phyloP scores from a whole-genome alignment of 2,888 invertebrate species.

The Drosophila dives region DNA sequence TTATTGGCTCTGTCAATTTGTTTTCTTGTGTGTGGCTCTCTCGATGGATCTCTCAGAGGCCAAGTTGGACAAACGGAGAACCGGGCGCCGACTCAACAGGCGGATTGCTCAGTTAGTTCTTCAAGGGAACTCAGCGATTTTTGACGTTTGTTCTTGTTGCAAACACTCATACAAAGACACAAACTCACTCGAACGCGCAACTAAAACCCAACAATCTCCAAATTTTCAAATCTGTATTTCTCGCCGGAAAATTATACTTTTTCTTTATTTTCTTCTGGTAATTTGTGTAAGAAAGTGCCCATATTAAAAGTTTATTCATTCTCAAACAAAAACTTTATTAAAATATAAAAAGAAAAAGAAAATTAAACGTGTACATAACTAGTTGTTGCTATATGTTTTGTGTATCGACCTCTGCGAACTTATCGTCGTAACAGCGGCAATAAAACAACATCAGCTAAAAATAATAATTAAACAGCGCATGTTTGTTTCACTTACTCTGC shows the following conservation, averaged over 20 bases:
- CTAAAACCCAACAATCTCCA: background rate
- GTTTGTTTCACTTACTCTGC: constrained; percentile 53
- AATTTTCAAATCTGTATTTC: background rate
- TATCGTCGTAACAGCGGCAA: constrained; percentile 67
- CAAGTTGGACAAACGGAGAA: constrained; percentile 51
- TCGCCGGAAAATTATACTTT: constrained; percentile 15
- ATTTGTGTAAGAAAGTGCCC: constrained; percentile 26
- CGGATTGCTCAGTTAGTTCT: constrained; percentile 67
- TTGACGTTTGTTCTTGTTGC: constrained; percentile 63
- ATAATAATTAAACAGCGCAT: constrained; percentile 78
- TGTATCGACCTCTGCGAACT: constrained; percentile 72
- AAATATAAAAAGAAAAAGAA: constrained; percentile 11
- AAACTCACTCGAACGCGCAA: constrained; percentile 1
- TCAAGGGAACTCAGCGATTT: constrained; percentile 69
- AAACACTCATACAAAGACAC: constrained; percentile 6
- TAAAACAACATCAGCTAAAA: constrained; percentile 60
- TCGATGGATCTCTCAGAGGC: constrained; percentile 19
- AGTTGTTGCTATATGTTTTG: constrained; percentile 33
- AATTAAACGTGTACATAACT: constrained; percentile 33
- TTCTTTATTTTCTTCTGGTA: constrained; percentile 11
- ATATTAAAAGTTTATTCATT: constrained; percentile 13
- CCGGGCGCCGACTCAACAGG: constrained; percentile 41
- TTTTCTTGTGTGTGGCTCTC: constrained; percentile 7
- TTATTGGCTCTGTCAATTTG: background rate
- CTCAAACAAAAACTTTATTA: constrained; percentile 3